Evolutionary conservation across 2,113 vertebrate genomes (phyloP), one percentile per base, ranked within the genome.

Genomic region (Pedetes capensis): DNA sequence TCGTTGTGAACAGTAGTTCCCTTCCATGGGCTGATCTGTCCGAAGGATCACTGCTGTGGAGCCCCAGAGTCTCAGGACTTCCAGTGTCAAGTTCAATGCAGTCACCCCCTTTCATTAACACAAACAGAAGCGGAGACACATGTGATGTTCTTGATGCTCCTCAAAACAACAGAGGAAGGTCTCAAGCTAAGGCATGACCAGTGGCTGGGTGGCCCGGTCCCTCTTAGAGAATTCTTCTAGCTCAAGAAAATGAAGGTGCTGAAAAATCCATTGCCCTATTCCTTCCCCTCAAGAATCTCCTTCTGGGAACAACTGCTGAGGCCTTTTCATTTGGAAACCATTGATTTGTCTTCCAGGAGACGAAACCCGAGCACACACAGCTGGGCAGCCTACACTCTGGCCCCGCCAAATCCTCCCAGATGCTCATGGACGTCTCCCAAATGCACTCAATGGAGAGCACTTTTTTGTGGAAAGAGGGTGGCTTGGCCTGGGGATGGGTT

Each of bases 311-410:
- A 0, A 27, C 1, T 6, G 55, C 10, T 2, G 22, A 57, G 34
- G 18, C 59, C 51, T 92, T 39, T 16, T 61, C 94, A 82, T 89
- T 75, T 94, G 92, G 68, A 89, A 78, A 57, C 75, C 75, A 51
- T 2, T 9, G 92, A 13, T 5, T 2, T 29, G 20, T 86, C 89
- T 90, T 89, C 80, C 37, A 85, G 75, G 57, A 17, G 68, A 44
- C 5, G 66, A 66, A 91, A 87, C 2, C 18, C 49, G 39, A 84
- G 14, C 8, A 11, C 49, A 53, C 37, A 39, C 95, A 88, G 93
- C 68, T 57, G 89, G 32, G n/a, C 57, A n/a, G 64, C 76, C 69
- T 57, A 22, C n/a, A 49, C 34, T 16, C 29, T 34, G 23, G 57
- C 79, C 76, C 82, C 25, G 25, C 37, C n/a, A 20, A 20, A 12